Evolutionary conservation across 2,797 vertebrate species (phyloP), one percentile per base, ranked within the genome.

Genomic region (Babyrousa celebensis): DNA sequence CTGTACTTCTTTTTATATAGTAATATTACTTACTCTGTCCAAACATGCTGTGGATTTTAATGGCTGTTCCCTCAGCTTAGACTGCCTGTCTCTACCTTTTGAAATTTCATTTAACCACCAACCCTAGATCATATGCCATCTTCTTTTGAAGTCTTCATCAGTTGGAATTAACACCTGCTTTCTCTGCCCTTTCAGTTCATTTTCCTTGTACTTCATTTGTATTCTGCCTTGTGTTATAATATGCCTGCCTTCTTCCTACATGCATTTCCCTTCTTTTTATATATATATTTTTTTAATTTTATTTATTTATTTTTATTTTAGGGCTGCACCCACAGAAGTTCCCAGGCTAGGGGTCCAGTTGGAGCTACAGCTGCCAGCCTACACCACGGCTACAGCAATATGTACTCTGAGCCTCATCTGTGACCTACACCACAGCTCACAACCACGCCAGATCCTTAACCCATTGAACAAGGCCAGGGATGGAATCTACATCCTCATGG

Each of bases 131-230:
- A 93, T 20, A 82, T 75, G 32, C 29, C 60, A 27, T 82, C 60
- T 94, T 88, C 36, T 71, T 90, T 79, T 95, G 14, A 86, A 72
- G 7, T 90, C 71, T 84, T 87, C 68, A 54, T 77, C 40, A 77
- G 5, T 83, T 92, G 68, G 18, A 89, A 93, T 91, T 70, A 65
- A 82, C 54, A 82, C 48, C 17, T 91, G 62, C 11, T 17, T 79
- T 91, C 77, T 74, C 32, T 71, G 62, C 11, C 62, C 40, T 75
- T 86, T n/a, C 6, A n/a, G 10, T 77, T 3, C 63, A 40, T 75
- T 91, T 65, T 74, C 67, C 32, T 12, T 83, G 32, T 71, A 54
- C 48, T 94, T 89, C 40, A 65, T 77, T 94, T 96, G 43, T 85
- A 80, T 86, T 89, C 29, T 78, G 43, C n/a, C 40, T 88, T 75